phyloP scores from a whole-genome alignment of 1,140 invertebrate species.

The Scaptomyza hsui region DNA sequence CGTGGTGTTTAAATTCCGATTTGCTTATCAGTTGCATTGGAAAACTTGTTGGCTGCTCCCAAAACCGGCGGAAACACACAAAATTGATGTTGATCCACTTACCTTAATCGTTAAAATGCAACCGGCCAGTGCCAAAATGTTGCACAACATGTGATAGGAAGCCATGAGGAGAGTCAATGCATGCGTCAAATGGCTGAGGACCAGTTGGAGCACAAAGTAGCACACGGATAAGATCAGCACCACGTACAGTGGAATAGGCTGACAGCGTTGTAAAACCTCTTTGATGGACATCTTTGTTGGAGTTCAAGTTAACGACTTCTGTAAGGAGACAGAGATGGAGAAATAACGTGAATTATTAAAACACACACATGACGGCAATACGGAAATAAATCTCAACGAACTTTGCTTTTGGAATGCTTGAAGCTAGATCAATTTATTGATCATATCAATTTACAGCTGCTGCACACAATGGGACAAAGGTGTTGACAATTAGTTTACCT shows the following conservation, averaged over 20 bases:
- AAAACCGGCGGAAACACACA: slow-evolving; percentile 27
- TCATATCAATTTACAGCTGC: slow-evolving; percentile 18
- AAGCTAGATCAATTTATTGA: slow-evolving; percentile 30
- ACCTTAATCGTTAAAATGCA: slow-evolving; percentile 91
- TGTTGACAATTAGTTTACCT: slow-evolving; percentile 23
- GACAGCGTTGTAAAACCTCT: slow-evolving; percentile 88
- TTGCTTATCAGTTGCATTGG: slow-evolving; percentile 37
- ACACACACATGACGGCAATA: slow-evolving; percentile 26
- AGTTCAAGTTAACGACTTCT: not conserved
- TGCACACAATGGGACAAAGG: slow-evolving; percentile 9
- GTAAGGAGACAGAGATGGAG: slow-evolving; percentile 9
- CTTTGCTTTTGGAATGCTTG: not conserved
- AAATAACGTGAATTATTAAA: slow-evolving; percentile 36
- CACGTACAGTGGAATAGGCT: slow-evolving; percentile 89
- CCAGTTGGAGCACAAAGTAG: slow-evolving; percentile 90
- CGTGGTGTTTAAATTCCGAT: slow-evolving; percentile 10
- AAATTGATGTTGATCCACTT: slow-evolving; percentile 60
- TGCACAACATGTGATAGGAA: slow-evolving; percentile 94
- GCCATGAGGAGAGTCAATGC: slow-evolving; percentile 92
- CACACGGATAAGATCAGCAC: slow-evolving; percentile 89
- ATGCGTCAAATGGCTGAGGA: slow-evolving; percentile 92
- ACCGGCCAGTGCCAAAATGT: slow-evolving; percentile 89
- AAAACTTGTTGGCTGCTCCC: slow-evolving; percentile 30
- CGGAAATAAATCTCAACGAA: slow-evolving; percentile 24
- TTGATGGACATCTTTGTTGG: slow-evolving; percentile 87